phyloP scores from a whole-genome alignment of 2,888 invertebrate species.

The Aleiodes leptofemur region DNA sequence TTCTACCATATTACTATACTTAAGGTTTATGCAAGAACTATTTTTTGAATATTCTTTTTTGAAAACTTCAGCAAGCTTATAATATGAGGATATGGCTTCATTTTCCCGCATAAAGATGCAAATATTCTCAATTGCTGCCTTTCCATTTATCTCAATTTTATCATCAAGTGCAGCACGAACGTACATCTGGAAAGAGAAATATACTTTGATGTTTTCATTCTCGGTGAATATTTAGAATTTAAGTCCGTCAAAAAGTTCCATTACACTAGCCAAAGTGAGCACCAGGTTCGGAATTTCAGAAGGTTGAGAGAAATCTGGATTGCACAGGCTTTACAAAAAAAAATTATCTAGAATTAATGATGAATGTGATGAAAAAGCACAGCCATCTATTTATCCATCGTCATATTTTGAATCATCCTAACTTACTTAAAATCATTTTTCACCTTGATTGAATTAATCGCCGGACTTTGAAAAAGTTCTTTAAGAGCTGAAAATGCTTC shows the following conservation, averaged over 20 bases:
- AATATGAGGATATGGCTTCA: conserved; percentile 59
- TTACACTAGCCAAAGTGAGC: no score
- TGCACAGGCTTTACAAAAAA: no score
- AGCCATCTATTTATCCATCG: not conserved
- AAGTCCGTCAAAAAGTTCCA: conserved; percentile 52
- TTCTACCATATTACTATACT: conserved; percentile 56
- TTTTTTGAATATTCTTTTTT: no score
- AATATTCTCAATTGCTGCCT: conserved; percentile 52
- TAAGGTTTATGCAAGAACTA: conserved; percentile 50
- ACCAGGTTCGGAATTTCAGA: no score
- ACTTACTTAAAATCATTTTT: conserved; percentile 76
- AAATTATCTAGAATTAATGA: no score
- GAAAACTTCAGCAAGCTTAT: no score
- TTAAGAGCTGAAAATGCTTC: conserved; percentile 72
- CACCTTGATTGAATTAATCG: conserved; percentile 68
- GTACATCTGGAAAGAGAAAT: conserved; percentile 53
- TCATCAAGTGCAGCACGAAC: conserved; percentile 66
- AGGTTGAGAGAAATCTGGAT: no score
- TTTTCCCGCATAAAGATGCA: conserved; percentile 61
- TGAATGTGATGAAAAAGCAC: not conserved
- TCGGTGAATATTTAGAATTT: not conserved
- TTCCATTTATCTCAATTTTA: conserved; percentile 37
- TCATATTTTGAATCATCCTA: no score
- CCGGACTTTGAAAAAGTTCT: conserved; percentile 64
- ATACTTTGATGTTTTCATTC: not conserved